Conservation (phyloP, 2,797 vertebrate genomes). For the Morelia viridis region DNA sequence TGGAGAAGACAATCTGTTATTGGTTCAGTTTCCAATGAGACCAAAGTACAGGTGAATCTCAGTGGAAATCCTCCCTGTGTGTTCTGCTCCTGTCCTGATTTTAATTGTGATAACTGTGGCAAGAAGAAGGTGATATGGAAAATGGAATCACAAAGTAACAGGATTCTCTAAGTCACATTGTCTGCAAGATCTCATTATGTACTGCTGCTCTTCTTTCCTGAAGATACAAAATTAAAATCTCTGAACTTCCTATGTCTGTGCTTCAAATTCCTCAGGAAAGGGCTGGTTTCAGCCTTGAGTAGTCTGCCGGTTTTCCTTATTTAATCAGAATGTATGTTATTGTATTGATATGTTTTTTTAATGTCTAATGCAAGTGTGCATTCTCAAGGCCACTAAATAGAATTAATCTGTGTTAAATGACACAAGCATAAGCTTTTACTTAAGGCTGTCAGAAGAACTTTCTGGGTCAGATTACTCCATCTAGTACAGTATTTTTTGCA, state of each 20-base stretch:
- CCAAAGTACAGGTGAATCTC: not conserved
- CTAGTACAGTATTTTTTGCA: not conserved
- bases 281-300: not conserved
- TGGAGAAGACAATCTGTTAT: not conserved
- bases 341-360: not conserved
- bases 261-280: not conserved
- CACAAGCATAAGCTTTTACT: not conserved
- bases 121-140: not conserved
- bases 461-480: too few relatives aligned
- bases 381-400: not conserved
- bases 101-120: not conserved
- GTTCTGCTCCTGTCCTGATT: not conserved
- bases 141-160: not conserved
- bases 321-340: not conserved
- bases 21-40: not conserved
- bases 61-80: not conserved
- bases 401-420: not conserved
- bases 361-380: not conserved
- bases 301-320: not conserved
- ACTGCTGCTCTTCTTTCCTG: not conserved
- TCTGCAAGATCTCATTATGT: not conserved
- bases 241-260: not conserved
- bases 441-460: not conserved
- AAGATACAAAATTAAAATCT: not conserved
- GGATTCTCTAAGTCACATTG: not conserved